Percentiles rank a stretch among this genome's conserved stretches.
Conservation (phyloP, 2,888 invertebrate genomes). For the Neuroscelio doddi region DNA sequence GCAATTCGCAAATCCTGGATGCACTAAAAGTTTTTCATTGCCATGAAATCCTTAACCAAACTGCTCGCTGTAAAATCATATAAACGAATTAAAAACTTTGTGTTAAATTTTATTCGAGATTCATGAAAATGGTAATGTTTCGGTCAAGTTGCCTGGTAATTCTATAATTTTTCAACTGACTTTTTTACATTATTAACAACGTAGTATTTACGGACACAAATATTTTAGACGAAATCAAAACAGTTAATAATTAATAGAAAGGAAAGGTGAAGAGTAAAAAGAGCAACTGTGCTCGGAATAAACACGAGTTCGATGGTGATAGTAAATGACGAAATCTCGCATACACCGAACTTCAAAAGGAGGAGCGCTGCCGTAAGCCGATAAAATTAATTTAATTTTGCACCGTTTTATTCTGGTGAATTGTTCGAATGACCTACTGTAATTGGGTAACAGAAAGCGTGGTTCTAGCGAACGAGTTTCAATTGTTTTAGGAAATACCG, state of each 20-base stretch:
- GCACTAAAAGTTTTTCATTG: conserved; percentile 37
- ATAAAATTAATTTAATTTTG: conserved; percentile 61
- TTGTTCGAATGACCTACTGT: conserved; percentile 28
- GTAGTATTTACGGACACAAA: no score
- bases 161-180: no score
- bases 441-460: conserved; percentile 37
- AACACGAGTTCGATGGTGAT: conserved; percentile 27
- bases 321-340: conserved; percentile 7
- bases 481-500: conserved; percentile 39
- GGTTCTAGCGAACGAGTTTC: conserved; percentile 28
- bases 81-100: no score
- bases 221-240: no score
- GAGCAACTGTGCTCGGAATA: conserved; percentile 24
- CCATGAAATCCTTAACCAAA: no score
- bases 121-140: no score
- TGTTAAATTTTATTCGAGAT: no score
- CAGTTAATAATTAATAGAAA: not conserved
- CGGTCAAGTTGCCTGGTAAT: no score
- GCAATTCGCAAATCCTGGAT: conserved; percentile 44
- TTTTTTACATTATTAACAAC: no score
- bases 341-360: conserved; percentile 10
- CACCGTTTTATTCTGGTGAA: conserved; percentile 43
- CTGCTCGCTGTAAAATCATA: no score
- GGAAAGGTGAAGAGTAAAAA: conserved; percentile 2
- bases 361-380: conserved; percentile 41